A percentile compares a stretch with the other conserved stretches of the same genome.
phyloP scores from a whole-genome alignment of 53 echinoderm and acorn worm species.

The Zoroaster sp. region DNA sequence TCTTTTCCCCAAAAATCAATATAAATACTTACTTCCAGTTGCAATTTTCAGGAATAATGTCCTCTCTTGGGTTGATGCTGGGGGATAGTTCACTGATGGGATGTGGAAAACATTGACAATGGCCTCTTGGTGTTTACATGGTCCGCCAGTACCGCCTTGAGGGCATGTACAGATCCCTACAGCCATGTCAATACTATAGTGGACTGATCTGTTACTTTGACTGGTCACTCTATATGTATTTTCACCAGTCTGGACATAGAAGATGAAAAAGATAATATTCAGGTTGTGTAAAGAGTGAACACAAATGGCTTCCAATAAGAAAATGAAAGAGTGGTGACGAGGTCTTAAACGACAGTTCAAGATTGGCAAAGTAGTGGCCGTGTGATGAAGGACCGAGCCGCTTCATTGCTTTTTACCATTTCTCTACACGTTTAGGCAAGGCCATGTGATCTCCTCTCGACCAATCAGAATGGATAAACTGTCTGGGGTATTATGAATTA shows the following conservation, averaged over 20 bases:
- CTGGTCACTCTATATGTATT: background rate
- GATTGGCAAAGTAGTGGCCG: no score
- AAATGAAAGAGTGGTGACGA: no score
- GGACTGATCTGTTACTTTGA: background rate
- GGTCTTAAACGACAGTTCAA: no score
- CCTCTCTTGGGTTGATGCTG: background rate
- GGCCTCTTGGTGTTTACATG: slow-evolving; percentile 44
- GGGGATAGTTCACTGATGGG: background rate
- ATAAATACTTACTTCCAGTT: slow-evolving; percentile 3
- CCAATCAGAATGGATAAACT: no score
- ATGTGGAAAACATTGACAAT: background rate
- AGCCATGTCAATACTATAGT: background rate
- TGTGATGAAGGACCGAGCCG: no score
- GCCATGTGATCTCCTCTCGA: no score
- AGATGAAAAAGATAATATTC: background rate
- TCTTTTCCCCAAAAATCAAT: background rate
- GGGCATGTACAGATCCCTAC: slow-evolving; percentile 36
- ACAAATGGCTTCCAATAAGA: no score
- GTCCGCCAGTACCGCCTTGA: slow-evolving; percentile 27
- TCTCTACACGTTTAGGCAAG: no score
- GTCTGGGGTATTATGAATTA: no score
- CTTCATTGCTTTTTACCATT: no score
- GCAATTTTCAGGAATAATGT: slow-evolving; percentile 19
- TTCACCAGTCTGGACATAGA: background rate
- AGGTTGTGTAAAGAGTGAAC: no score